A percentile compares a stretch with the other conserved stretches of the same genome.
Evolutionary conservation across 2,888 invertebrate genomes (phyloP).

Genomic region (Epirrita christyi): DNA sequence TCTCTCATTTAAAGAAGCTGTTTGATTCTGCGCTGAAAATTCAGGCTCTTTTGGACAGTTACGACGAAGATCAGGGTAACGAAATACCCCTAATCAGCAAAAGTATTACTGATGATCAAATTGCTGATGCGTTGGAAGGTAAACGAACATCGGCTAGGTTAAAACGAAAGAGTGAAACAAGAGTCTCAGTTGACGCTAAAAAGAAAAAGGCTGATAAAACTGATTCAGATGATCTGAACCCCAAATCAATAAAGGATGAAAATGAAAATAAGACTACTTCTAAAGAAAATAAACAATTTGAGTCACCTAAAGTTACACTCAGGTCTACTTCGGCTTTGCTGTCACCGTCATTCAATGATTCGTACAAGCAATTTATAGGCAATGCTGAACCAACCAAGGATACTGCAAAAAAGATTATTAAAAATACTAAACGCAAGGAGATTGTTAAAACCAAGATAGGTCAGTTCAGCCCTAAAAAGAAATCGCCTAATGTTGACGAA

Average conservation of each 20-base stretch:
- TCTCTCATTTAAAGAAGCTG: conserved; percentile 48
- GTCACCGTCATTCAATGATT: conserved; percentile 62
- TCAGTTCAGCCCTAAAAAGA: conserved; percentile 52
- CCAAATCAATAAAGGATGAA: conserved; percentile 8
- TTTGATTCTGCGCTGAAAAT: conserved; percentile 60
- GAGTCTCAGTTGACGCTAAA: conserved; percentile 41
- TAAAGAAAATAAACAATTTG: conserved; percentile 27
- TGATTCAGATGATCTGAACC: conserved; percentile 13
- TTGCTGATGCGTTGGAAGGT: conserved; percentile 44
- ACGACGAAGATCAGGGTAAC: conserved; percentile 40
- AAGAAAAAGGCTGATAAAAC: conserved; percentile 16
- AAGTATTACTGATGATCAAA: conserved; percentile 49
- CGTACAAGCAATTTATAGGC: conserved; percentile 63
- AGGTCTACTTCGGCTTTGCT: conserved; percentile 4
- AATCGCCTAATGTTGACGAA: conserved; percentile 20
- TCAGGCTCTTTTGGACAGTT: conserved; percentile 50
- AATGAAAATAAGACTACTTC: conserved; percentile 1
- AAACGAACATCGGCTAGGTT: conserved; percentile 34
- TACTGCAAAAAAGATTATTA: conserved; percentile 6
- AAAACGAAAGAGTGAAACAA: conserved; percentile 40
- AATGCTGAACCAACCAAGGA: background rate
- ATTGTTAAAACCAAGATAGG: conserved; percentile 63
- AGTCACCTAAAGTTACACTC: conserved; percentile 11
- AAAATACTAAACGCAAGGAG: conserved; percentile 43
- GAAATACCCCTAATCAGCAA: conserved; percentile 14